These are phyloP conservation scores for Alligator mississippiensis DNA, from an alignment of 2,113 vertebrate genomes.

Conservation along the genomic window DNA sequence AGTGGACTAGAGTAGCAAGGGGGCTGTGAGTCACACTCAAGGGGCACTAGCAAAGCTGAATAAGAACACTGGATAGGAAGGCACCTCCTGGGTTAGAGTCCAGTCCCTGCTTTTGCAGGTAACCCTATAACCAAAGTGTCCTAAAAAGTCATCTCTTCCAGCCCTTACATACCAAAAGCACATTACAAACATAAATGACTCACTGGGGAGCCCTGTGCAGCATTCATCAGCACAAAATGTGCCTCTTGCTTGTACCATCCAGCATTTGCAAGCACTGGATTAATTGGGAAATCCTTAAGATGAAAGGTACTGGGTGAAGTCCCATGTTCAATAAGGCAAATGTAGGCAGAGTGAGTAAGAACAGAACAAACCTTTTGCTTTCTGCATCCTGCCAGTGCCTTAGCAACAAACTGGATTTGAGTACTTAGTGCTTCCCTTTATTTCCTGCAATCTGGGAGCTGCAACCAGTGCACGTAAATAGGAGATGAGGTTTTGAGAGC, in stretches of 20 bases:
- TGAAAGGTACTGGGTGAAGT: not conserved
- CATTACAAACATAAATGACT: too few relatives aligned
- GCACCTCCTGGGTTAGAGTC: too few relatives aligned
- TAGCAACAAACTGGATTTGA: not conserved
- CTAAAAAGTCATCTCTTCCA: too few relatives aligned
- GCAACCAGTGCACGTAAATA: not conserved
- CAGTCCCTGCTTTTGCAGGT: too few relatives aligned
- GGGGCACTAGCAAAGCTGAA: not conserved
- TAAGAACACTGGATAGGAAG: too few relatives aligned
- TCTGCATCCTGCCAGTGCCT: not conserved
- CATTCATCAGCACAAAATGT: not conserved
- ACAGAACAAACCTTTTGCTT: not conserved
- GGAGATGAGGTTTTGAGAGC: not conserved
- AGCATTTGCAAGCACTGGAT: too few relatives aligned
- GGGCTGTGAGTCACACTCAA: not conserved
- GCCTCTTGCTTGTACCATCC: not conserved
- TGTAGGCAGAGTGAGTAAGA: not conserved
- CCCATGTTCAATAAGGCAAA: not conserved
- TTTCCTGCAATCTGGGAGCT: not conserved
- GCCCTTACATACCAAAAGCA: too few relatives aligned
- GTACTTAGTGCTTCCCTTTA: not conserved
- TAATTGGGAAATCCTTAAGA: too few relatives aligned
- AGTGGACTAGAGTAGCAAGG: not conserved
- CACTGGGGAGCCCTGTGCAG: not conserved
- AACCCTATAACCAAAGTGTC: too few relatives aligned